Base-by-base conservation (phyloP, 1,140 invertebrate genomes). In the Nylanderia fulva region DNA sequence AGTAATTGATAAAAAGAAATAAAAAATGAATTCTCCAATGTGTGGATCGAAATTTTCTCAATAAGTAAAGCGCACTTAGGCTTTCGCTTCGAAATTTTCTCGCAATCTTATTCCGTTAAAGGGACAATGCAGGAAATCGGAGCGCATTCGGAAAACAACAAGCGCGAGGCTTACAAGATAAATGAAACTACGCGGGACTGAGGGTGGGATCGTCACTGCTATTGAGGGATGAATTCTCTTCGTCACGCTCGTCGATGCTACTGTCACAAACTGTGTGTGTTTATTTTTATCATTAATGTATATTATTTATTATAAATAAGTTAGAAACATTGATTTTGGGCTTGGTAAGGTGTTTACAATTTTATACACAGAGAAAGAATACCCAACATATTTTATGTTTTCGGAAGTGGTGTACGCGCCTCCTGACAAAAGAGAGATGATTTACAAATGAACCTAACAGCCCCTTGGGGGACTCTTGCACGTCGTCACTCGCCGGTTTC, bases 371-470 rank as follows among this genome's bases (percentile, higher is more conserved):
- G 91, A 94, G 89, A 93, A 93, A 92, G 92, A 93, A 93, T 93
- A 93, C 87, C 90, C 92, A 93, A 93, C 92, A 85, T 91, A 91
- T 92, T 76, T 76, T 92, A 93, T 92, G 92, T 88, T 91, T 91
- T 93, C 91, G 92, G 93, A 95, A 95, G 92, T 94, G 92, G 27
- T 95, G 94, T 95, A 93, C 66, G 39, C 66, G 39, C 77, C 92
- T 94, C 92, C 91, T 88, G 94, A 94, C 93, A 94, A 95, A 93
- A 95, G 95, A 95, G 93, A 95, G 95, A 94, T 94, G 93, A 95
- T 95, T 95, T 95, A 95, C 95, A 95, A 95, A 95, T 95, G 92
- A 95, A 95, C 93, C 94, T 80, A 80, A 92, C 94, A 93, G 91
- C 92, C 92, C 93, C 93, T 48, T 71, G 64, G 24, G 24, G 58